Evolutionary conservation across 2,888 invertebrate species (phyloP).

Genomic region (Sceliomorpha sp.): DNA sequence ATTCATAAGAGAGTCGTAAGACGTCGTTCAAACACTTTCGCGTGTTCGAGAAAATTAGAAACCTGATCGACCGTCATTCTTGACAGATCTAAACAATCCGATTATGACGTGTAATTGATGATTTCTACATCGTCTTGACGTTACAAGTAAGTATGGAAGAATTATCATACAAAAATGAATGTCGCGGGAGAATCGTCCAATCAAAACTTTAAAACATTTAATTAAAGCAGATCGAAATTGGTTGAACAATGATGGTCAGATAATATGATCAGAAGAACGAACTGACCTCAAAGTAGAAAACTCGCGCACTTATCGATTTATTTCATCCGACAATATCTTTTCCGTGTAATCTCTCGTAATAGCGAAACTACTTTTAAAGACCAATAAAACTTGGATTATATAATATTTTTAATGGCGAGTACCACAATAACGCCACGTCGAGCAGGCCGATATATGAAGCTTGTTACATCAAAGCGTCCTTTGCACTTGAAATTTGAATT

Average conservation of each 20-base stretch:
- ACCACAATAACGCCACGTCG: too few species aligned
- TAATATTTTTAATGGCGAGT: slow-evolving; percentile 12
- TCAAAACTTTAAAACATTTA: slow-evolving; percentile 38
- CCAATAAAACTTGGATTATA: slow-evolving; percentile 37
- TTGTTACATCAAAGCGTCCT: not conserved
- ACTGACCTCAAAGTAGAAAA: slow-evolving; percentile 34
- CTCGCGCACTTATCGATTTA: slow-evolving; percentile 44
- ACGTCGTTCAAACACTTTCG: too few species aligned
- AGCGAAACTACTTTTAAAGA: slow-evolving; percentile 38
- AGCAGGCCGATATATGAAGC: too few species aligned
- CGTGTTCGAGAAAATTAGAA: too few species aligned
- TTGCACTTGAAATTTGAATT: too few species aligned
- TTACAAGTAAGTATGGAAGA: slow-evolving; percentile 3
- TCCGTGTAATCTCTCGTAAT: slow-evolving; percentile 41
- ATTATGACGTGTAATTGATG: not conserved
- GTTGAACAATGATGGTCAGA: slow-evolving; percentile 37
- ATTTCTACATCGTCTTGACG: not conserved
- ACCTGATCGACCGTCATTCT: too few species aligned
- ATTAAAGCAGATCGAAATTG: slow-evolving; percentile 44
- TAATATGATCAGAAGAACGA: slow-evolving; percentile 30
- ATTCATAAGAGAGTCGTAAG: too few species aligned
- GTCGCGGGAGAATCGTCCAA: slow-evolving; percentile 15
- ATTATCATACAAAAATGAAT: slow-evolving; percentile 10
- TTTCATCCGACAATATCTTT: slow-evolving; percentile 41
- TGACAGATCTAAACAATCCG: not conserved